Base-by-base conservation (phyloP, 1,140 invertebrate species). In the Metopolophium dirhodum region DNA sequence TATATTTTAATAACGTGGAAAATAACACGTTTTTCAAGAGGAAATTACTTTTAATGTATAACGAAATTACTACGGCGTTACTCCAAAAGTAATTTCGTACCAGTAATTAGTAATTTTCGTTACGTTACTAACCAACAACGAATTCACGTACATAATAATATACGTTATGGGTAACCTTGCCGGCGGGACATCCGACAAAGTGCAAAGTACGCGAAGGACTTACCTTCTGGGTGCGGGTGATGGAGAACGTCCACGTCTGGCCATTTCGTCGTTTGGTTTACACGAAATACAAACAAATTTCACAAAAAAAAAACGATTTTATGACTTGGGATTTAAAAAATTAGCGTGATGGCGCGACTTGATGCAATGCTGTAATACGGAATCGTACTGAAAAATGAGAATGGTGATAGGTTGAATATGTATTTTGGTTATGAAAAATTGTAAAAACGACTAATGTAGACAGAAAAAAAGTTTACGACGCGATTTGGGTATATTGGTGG, bases 171-270 rank as follows among this genome's bases (percentile, higher is more conserved):
- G 0, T 77, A 77, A 77, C 61, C 61, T 77, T 77, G 61, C 1
- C 30, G n/a, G 61, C 11, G n/a, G 9, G 61, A 4, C 14, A 30
- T n/a, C n/a, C 30, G 30, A 77, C n/a, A n/a, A 68, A n/a, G 11
- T 18, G 61, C 14, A 77, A 0, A 6, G 30, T n/a, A n/a, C 4
- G 14, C 61, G 30, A 30, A 11, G 9, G 45, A 90, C 54, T 85
- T 91, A 94, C 82, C 88, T 93, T 93, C 94, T 94, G 22, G 94
- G 88, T 45, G 93, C n/a, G 4, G 94, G 94, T 23, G 94, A 94
- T 49, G 94, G 87, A 86, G 94, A 94, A 90, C 94, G 94, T 94
- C 94, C 94, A 49, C 94, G 94, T 94, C 94, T 94, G 93, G 94
- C 93, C 94, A 94, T 94, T 68, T 90, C 1, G 54, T 61, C 26